Evolutionary conservation across 1,140 invertebrate species (phyloP).

Genomic region (Cydia pomonella): DNA sequence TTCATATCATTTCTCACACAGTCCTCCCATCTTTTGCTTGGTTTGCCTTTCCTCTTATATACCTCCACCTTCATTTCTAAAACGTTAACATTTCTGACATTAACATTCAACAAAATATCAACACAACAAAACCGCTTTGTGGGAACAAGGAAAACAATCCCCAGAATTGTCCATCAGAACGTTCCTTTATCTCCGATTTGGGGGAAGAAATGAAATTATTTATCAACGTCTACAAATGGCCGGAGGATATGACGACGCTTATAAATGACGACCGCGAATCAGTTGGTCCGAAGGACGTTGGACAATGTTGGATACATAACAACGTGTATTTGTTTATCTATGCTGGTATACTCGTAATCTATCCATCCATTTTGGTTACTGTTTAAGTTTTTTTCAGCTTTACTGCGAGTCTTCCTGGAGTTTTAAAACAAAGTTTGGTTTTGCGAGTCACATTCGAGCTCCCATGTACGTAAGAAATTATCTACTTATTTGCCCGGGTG

Average conservation of each 20-base stretch:
- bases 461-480: too few species aligned
- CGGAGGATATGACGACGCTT: conserved; percentile 44
- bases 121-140: conserved; percentile 11
- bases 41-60: too few species aligned
- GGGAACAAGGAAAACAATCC: conserved; percentile 28
- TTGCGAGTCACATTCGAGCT: too few species aligned
- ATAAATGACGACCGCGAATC: conserved; percentile 42
- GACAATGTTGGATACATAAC: conserved; percentile 1
- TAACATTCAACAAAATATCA: conserved; percentile 19
- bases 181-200: conserved; percentile 32
- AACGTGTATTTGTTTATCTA: background rate
- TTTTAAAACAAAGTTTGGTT: too few species aligned
- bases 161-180: conserved; percentile 32
- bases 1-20: too few species aligned
- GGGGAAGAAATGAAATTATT: conserved; percentile 53
- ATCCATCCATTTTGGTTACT: too few species aligned
- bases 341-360: too few species aligned
- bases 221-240: conserved; percentile 53
- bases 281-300: background rate
- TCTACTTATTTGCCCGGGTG: too few species aligned
- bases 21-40: too few species aligned
- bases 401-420: too few species aligned
- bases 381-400: too few species aligned
- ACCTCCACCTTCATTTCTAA: too few species aligned
- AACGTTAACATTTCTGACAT: background rate